Percentiles rank a stretch among this genome's conserved stretches.
These are phyloP conservation scores for Peromyscus polionotus DNA, from an alignment of 2,113 vertebrate species.

Conservation along the genomic window DNA sequence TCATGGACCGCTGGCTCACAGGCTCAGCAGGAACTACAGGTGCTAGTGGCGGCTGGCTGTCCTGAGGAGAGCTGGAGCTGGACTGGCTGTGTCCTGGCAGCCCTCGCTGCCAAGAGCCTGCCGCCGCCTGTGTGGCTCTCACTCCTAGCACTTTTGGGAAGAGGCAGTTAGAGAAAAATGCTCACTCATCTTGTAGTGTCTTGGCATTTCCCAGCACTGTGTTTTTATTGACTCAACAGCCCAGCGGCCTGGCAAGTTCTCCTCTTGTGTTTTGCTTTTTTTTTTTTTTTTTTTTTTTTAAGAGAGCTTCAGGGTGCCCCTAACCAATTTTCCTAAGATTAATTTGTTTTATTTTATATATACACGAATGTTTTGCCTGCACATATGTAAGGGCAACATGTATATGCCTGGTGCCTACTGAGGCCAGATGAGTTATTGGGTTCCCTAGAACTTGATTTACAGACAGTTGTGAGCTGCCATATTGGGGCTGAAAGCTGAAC, in stretches of 20 bases:
- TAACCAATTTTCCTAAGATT: background rate
- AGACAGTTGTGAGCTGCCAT: background rate
- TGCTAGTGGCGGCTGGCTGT: background rate
- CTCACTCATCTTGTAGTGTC: background rate
- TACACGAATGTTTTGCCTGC: background rate
- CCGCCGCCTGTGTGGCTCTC: background rate
- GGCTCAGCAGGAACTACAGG: background rate
- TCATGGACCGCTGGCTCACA: too few species aligned
- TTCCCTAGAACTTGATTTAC: background rate
- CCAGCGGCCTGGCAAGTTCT: constrained; percentile 8
- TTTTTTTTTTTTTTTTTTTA: background rate
- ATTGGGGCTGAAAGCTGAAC: background rate
- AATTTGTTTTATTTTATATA: background rate
- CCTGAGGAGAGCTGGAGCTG: too few species aligned
- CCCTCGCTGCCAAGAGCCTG: background rate
- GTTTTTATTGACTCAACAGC: background rate
- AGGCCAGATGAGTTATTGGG: background rate
- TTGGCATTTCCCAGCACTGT: constrained; percentile 7
- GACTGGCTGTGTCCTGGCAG: background rate
- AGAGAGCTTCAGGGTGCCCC: background rate
- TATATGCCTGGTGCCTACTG: background rate
- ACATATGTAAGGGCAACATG: too few species aligned
- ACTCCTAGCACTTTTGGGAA: background rate
- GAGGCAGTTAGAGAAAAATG: background rate
- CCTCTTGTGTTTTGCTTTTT: background rate